phyloP scores from a whole-genome alignment of 2,888 invertebrate genomes.

The Neria commutata region DNA sequence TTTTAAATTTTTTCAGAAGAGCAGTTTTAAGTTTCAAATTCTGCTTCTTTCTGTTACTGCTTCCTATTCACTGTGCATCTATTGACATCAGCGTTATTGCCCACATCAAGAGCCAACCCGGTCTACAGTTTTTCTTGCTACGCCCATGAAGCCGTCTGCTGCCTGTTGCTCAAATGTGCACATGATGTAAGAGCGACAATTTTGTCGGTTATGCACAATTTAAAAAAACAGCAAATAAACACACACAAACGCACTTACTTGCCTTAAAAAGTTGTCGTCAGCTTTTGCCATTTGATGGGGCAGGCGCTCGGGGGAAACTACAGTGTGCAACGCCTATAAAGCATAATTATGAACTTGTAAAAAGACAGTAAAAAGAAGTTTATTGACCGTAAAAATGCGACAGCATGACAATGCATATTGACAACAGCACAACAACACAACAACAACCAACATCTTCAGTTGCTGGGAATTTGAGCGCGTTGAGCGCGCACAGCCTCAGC shows the following conservation, averaged over 20 bases:
- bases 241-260: neutral
- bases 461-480: neutral
- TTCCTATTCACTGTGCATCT: too few relatives aligned
- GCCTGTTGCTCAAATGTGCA: too few relatives aligned
- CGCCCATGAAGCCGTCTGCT: too few relatives aligned
- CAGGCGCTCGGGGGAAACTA: too few relatives aligned
- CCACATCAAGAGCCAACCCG: too few relatives aligned
- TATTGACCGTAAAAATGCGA: neutral
- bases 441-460: neutral
- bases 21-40: too few relatives aligned
- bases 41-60: too few relatives aligned
- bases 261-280: too few relatives aligned
- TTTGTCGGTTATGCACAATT: neutral
- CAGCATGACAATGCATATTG: neutral
- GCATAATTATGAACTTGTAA: neutral
- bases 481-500: neutral
- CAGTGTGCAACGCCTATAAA: neutral
- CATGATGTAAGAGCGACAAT: neutral
- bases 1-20: too few relatives aligned
- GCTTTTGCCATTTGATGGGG: too few relatives aligned
- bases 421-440: neutral
- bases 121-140: too few relatives aligned
- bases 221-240: neutral
- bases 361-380: neutral
- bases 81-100: too few relatives aligned